Conservation (phyloP, 2,113 vertebrate genomes). For the Thunnus maccoyii region DNA sequence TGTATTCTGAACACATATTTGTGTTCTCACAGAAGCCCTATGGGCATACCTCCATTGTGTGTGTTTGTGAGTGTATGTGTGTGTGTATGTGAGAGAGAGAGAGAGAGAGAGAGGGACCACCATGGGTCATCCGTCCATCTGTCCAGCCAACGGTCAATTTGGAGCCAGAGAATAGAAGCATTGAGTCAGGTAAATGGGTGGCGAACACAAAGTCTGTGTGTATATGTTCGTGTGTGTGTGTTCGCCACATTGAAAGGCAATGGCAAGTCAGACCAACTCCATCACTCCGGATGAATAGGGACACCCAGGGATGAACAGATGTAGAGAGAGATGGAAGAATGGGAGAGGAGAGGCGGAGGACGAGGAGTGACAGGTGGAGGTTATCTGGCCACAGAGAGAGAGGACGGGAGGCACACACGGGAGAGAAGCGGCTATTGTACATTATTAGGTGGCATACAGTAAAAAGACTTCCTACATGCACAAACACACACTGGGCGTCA, state of each 20-base stretch:
- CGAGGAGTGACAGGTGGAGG: slow-evolving; percentile 73
- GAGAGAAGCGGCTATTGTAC: slow-evolving; percentile 63
- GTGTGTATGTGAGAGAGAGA: slow-evolving; percentile 7
- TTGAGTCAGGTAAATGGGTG: slow-evolving; percentile 81
- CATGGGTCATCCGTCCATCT: slow-evolving; percentile 76
- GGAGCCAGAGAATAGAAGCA: slow-evolving; percentile 77
- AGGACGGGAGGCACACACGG: slow-evolving; percentile 19
- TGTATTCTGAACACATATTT: slow-evolving; percentile 46
- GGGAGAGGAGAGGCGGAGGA: slow-evolving; percentile 62
- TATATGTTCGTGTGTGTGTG: slow-evolving; percentile 15
- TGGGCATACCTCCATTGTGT: slow-evolving; percentile 51
- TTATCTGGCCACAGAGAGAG: slow-evolving; percentile 70
- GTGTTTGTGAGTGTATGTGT: slow-evolving; percentile 39
- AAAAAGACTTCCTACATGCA: slow-evolving; percentile 38
- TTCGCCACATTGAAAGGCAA: slow-evolving; percentile 66
- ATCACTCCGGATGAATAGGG: slow-evolving; percentile 77
- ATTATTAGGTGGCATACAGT: slow-evolving; percentile 62
- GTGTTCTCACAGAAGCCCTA: slow-evolving; percentile 30
- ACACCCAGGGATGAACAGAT: slow-evolving; percentile 64
- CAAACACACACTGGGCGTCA: slow-evolving; percentile 44
- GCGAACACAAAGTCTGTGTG: slow-evolving; percentile 62
- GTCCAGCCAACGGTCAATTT: slow-evolving; percentile 80
- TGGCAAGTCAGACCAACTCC: slow-evolving; percentile 68
- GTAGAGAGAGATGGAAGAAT: slow-evolving; percentile 63
- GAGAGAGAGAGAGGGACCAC: slow-evolving; percentile 52